phyloP scores from a whole-genome alignment of 2,113 vertebrate species.

The Hypocryptadius cinnamomeus region DNA sequence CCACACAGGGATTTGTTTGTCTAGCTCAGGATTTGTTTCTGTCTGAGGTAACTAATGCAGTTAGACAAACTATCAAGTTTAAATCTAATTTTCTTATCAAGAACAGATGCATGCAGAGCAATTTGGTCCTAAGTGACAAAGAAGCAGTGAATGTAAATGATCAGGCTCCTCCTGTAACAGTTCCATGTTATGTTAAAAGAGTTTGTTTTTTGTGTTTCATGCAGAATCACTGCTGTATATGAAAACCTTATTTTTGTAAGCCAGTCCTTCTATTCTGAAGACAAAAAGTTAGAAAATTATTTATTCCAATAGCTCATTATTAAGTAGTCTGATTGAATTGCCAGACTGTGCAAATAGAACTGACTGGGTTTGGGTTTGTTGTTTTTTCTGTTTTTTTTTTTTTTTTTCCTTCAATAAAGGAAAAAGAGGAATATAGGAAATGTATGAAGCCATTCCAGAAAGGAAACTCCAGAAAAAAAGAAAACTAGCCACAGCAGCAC shows the following conservation, averaged over 20 bases:
- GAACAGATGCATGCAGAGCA: neutral
- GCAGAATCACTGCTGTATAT: neutral
- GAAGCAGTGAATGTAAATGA: neutral
- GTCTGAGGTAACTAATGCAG: neutral
- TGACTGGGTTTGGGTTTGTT: neutral
- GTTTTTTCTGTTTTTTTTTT: neutral
- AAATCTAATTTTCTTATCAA: neutral
- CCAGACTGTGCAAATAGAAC: neutral
- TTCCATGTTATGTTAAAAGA: neutral
- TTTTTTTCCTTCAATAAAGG: neutral
- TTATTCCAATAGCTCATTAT: neutral
- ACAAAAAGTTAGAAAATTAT: neutral
- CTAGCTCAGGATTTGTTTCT: neutral
- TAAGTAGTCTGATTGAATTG: neutral
- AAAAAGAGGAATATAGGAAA: neutral
- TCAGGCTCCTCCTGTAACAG: neutral
- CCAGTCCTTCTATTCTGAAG: neutral
- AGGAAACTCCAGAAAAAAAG: neutral
- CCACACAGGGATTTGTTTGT: neutral
- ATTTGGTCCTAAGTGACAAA: neutral
- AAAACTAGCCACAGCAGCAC: neutral
- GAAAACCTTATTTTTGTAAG: neutral
- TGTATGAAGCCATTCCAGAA: neutral
- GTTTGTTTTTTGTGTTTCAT: neutral
- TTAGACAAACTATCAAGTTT: neutral